phyloP scores from a whole-genome alignment of 2,888 invertebrate genomes.

The Drosophila tripunctata region DNA sequence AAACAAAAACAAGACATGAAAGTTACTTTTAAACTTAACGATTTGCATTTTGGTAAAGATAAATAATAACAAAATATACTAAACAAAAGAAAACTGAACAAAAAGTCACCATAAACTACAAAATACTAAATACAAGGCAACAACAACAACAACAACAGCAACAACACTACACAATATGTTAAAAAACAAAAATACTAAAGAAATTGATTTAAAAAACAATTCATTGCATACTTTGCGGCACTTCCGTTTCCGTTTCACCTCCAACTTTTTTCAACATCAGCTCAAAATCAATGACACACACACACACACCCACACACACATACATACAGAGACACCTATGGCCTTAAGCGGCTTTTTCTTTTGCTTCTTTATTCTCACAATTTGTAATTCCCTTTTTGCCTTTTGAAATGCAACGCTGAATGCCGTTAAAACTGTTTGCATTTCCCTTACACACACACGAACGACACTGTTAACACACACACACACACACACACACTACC shows the following conservation, averaged over 20 bases:
- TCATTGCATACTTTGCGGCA: slow-evolving; percentile 33
- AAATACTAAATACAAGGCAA: slow-evolving; percentile 26
- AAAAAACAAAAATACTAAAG: slow-evolving; percentile 16
- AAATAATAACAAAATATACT: no score
- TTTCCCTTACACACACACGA: slow-evolving; percentile 19
- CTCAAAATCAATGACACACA: slow-evolving; percentile 17
- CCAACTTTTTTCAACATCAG: background rate
- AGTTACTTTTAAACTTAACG: slow-evolving; percentile 41
- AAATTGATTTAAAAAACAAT: background rate
- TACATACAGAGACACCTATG: slow-evolving; percentile 7
- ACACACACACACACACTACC: slow-evolving; percentile 5
- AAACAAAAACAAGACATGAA: slow-evolving; percentile 19
- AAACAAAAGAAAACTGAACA: slow-evolving; percentile 42
- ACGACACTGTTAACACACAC: background rate
- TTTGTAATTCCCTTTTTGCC: slow-evolving; percentile 34
- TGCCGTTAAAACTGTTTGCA: slow-evolving; percentile 58
- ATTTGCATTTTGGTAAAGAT: slow-evolving; percentile 56
- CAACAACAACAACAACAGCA: slow-evolving; percentile 15
- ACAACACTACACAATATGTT: slow-evolving; percentile 28
- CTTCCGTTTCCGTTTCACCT: slow-evolving; percentile 20
- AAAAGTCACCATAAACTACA: slow-evolving; percentile 34
- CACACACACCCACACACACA: slow-evolving; percentile 2
- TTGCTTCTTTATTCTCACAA: slow-evolving; percentile 29
- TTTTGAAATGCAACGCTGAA: slow-evolving; percentile 44
- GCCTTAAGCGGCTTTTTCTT: slow-evolving; percentile 32